Conservation (phyloP, 1,140 invertebrate species). For the Drosophila arizonae region DNA sequence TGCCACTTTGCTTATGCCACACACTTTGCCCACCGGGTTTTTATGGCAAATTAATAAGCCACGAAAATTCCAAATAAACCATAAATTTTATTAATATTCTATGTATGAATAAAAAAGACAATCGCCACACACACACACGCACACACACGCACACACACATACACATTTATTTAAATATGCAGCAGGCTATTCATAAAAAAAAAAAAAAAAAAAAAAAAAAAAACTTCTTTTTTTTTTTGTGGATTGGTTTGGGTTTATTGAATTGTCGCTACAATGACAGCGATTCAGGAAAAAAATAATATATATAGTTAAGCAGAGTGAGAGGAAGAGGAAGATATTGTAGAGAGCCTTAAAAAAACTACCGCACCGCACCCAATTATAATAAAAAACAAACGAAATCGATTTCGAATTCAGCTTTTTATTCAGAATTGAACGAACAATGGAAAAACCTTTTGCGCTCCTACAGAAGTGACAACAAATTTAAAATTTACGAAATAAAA, state of each 20-base stretch:
- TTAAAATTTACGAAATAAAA: constrained; percentile 81
- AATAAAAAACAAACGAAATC: constrained; percentile 62
- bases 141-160: constrained; percentile 11
- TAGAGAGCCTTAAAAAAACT: constrained; percentile 42
- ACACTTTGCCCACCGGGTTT: constrained; percentile 54
- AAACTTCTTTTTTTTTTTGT: constrained; percentile 3
- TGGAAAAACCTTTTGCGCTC: constrained; percentile 68
- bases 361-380: constrained; percentile 74
- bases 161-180: constrained; percentile 22
- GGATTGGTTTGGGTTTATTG: constrained; percentile 25
- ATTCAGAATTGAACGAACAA: constrained; percentile 30
- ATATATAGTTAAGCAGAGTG: not conserved
- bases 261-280: constrained; percentile 59
- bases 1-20: constrained; percentile 59
- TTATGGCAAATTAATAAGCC: constrained; percentile 76
- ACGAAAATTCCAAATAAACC: constrained; percentile 74
- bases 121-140: constrained; percentile 8
- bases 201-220: too few species aligned
- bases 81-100: constrained; percentile 77
- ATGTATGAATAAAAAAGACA: constrained; percentile 33
- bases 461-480: constrained; percentile 80
- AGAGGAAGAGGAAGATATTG: not conserved
- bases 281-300: constrained; percentile 54
- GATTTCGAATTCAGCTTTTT: constrained; percentile 27
- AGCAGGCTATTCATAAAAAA: constrained; percentile 49